These are phyloP conservation scores for Trilocha varians DNA, from an alignment of 2,888 invertebrate genomes.

Conservation along the genomic window DNA sequence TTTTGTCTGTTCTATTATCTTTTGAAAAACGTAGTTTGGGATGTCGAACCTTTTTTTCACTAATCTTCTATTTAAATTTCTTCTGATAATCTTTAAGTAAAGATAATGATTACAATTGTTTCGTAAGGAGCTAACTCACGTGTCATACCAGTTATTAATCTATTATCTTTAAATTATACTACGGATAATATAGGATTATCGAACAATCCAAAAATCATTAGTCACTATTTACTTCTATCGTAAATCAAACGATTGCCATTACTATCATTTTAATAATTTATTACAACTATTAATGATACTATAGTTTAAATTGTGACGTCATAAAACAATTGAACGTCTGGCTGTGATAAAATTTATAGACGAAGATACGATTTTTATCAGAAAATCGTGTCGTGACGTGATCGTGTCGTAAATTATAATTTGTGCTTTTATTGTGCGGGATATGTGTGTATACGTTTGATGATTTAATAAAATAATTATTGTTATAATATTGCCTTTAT, in stretches of 20 bases:
- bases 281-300: neutral
- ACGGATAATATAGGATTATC: neutral
- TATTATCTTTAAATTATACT: neutral
- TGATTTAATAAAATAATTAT: too few species aligned
- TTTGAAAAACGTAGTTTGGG: too few species aligned
- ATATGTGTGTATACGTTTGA: too few species aligned
- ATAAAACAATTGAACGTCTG: neutral
- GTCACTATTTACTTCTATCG: neutral
- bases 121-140: too few species aligned
- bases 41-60: too few species aligned
- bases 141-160: too few species aligned
- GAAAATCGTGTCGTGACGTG: neutral
- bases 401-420: neutral
- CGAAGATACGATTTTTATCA: neutral
- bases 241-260: neutral
- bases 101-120: too few species aligned
- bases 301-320: neutral
- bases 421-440: too few species aligned
- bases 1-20: too few species aligned
- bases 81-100: too few species aligned
- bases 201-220: neutral
- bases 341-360: neutral
- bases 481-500: too few species aligned
- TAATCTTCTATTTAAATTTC: too few species aligned
- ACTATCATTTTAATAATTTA: neutral